Evolutionary conservation across 1,140 invertebrate species (phyloP).

Genomic region (Drosophila tropicalis): DNA sequence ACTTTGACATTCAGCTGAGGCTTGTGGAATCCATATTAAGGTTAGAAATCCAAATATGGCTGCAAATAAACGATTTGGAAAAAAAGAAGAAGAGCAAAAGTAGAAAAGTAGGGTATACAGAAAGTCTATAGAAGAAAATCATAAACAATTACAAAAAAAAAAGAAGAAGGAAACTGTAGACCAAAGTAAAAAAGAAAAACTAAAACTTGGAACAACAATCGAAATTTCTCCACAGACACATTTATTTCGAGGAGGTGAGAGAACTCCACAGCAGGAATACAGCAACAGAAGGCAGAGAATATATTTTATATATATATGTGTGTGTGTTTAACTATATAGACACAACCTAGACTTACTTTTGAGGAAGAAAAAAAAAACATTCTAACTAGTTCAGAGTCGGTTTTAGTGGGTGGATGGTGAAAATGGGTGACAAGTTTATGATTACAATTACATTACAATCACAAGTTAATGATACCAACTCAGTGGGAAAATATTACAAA

Average conservation of each 20-base stretch:
- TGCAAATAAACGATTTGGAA: conserved; percentile 80
- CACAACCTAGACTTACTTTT: conserved; percentile 5
- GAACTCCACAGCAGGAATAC: conserved; percentile 7
- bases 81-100: conserved; percentile 67
- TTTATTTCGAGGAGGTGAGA: neutral
- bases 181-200: neutral
- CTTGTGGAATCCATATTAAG: conserved; percentile 82
- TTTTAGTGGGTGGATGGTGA: neutral
- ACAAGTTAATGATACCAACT: neutral
- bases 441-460: conserved; percentile 2
- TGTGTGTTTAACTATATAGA: neutral
- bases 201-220: neutral
- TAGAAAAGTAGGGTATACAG: conserved; percentile 40
- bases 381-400: neutral
- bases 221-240: conserved; percentile 3
- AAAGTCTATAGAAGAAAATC: conserved; percentile 53
- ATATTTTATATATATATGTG: neutral
- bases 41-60: conserved; percentile 83
- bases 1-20: conserved; percentile 83
- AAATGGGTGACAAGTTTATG: neutral
- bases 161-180: neutral
- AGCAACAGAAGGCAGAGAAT: conserved; percentile 4
- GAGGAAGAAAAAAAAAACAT: neutral
- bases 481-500: neutral
- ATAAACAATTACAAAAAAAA: conserved; percentile 43